phyloP scores from a whole-genome alignment of 2,888 invertebrate species.

The Lysandra coridon region DNA sequence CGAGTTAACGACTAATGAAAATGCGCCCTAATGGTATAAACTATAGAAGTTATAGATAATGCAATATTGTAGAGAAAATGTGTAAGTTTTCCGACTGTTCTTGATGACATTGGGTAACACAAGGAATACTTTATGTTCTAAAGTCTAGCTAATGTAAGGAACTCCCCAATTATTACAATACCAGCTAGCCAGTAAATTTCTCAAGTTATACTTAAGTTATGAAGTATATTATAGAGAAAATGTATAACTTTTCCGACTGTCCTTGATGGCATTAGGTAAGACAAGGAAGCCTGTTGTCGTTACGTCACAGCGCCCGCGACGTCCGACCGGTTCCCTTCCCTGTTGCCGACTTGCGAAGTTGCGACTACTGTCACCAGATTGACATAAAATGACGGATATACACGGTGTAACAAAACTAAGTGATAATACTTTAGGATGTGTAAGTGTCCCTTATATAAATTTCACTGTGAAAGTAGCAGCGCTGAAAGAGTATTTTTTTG shows the following conservation, averaged over 20 bases:
- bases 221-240: neutral
- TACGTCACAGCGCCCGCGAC: conserved; percentile 3
- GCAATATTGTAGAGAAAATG: neutral
- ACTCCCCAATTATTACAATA: too few relatives aligned
- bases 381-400: neutral
- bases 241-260: conserved; percentile 1
- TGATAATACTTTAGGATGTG: too few relatives aligned
- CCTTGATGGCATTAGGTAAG: neutral
- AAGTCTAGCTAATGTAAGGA: too few relatives aligned
- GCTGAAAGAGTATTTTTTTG: neutral
- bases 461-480: too few relatives aligned
- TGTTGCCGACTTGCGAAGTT: neutral
- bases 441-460: too few relatives aligned
- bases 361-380: neutral
- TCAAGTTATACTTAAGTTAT: too few relatives aligned
- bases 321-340: conserved; percentile 19
- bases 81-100: neutral
- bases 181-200: too few relatives aligned
- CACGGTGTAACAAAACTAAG: too few relatives aligned
- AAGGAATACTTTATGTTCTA: neutral
- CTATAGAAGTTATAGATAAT: too few relatives aligned
- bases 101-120: conserved; percentile 12
- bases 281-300: neutral
- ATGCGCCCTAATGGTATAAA: too few relatives aligned
- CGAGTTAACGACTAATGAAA: too few relatives aligned